Conservation (phyloP, 2,113 vertebrate genomes). For the Leuciscus idus region DNA sequence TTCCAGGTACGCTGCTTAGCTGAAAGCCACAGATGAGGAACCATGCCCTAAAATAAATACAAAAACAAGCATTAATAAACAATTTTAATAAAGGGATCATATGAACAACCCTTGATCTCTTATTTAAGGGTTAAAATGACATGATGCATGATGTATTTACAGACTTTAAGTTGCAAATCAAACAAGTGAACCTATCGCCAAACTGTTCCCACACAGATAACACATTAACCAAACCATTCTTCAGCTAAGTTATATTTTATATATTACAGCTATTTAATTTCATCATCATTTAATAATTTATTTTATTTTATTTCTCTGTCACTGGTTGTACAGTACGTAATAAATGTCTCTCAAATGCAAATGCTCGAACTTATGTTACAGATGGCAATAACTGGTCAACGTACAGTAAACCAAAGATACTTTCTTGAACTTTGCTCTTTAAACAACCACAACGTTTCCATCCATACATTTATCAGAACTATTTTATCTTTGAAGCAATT, state of each 20-base stretch:
- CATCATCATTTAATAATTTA: neutral
- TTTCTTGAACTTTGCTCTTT: neutral
- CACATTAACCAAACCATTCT: neutral
- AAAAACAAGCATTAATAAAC: neutral
- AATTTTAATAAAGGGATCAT: neutral
- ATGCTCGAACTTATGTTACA: neutral
- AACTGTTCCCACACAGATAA: neutral
- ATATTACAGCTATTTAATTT: too few relatives aligned
- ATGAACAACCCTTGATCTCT: neutral
- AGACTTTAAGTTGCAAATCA: neutral
- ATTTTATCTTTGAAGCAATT: neutral
- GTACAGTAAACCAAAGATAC: neutral
- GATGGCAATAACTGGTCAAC: neutral
- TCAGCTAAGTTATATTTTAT: neutral
- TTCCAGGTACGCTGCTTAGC: conserved; percentile 76
- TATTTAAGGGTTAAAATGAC: neutral
- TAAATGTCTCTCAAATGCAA: neutral
- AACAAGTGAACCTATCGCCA: neutral
- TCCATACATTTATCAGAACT: neutral
- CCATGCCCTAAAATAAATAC: conserved; percentile 56
- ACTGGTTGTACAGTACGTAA: neutral
- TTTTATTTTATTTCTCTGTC: neutral
- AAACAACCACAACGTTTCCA: neutral
- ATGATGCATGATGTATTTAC: neutral
- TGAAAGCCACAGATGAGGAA: conserved; percentile 75